These are phyloP conservation scores for Poeciliopsis gracilis DNA, from an alignment of 2,797 vertebrate species.

Conservation along the genomic window DNA sequence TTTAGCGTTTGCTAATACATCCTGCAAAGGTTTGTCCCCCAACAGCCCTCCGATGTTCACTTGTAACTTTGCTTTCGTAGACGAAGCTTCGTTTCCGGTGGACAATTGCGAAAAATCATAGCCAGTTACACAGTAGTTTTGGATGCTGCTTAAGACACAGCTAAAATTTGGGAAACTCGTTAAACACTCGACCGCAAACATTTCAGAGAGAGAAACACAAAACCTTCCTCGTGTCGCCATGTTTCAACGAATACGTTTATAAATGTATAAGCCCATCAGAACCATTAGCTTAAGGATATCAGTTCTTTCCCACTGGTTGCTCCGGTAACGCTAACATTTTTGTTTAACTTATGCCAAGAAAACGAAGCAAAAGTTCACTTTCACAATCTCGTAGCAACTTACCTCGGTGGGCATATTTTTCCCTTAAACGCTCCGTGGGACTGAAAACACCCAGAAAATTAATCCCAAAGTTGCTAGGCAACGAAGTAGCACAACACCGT, in stretches of 20 bases:
- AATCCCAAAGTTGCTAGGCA: constrained; percentile 25
- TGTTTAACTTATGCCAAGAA: no score
- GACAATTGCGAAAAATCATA: no score
- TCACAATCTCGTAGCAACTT: not conserved
- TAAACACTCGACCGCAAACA: not conserved
- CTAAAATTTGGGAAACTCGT: not conserved
- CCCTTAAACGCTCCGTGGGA: not conserved
- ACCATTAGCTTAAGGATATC: not conserved
- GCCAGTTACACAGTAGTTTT: not conserved
- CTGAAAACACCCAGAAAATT: not conserved
- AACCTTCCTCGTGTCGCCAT: not conserved
- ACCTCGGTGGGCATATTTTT: constrained; percentile 14
- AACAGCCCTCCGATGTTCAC: not conserved
- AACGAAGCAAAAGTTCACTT: not conserved
- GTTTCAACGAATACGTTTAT: not conserved
- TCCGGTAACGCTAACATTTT: not conserved
- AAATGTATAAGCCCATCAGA: not conserved
- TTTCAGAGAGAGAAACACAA: not conserved
- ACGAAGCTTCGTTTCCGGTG: no score
- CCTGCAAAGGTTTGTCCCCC: not conserved
- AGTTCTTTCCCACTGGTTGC: not conserved
- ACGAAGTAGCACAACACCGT: constrained; percentile 30
- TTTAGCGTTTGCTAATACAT: no score
- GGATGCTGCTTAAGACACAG: not conserved
- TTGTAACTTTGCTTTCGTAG: not conserved